These are phyloP conservation scores for Trichogramma dendrolimi DNA, from an alignment of 2,888 invertebrate species.

Conservation along the genomic window DNA sequence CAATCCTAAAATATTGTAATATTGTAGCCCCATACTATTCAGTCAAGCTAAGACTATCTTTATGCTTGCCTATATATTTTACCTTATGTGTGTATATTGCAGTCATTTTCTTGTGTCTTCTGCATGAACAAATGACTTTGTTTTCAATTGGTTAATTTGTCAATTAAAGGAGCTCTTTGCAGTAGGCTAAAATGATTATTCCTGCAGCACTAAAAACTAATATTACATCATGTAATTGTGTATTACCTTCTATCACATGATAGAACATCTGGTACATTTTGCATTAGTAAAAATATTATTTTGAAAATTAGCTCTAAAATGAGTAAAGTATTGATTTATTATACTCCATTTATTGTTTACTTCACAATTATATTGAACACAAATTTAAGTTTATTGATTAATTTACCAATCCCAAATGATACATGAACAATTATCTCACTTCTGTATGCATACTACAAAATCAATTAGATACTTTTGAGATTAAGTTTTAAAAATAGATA, in stretches of 20 bases:
- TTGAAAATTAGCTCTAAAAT: neutral
- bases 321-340: no score
- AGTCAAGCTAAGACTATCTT: slow-evolving; percentile 9
- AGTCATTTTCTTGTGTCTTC: slow-evolving; percentile 21
- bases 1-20: slow-evolving; percentile 7
- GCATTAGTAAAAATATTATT: neutral
- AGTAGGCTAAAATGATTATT: slow-evolving; percentile 24
- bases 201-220: slow-evolving; percentile 24
- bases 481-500: no score
- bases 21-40: slow-evolving; percentile 27
- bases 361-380: neutral
- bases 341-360: neutral
- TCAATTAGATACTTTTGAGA: no score
- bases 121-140: slow-evolving; percentile 27
- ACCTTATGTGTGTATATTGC: no score
- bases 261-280: slow-evolving; percentile 1
- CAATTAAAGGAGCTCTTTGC: slow-evolving; percentile 24
- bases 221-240: slow-evolving; percentile 22
- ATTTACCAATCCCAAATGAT: neutral
- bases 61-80: no score
- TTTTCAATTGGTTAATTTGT: slow-evolving; percentile 27
- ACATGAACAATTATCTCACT: no score
- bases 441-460: no score
- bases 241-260: slow-evolving; percentile 13
- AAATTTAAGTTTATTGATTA: slow-evolving; percentile 2